phyloP scores from a whole-genome alignment of 2,113 vertebrate species.

The Apeltes quadracus region DNA sequence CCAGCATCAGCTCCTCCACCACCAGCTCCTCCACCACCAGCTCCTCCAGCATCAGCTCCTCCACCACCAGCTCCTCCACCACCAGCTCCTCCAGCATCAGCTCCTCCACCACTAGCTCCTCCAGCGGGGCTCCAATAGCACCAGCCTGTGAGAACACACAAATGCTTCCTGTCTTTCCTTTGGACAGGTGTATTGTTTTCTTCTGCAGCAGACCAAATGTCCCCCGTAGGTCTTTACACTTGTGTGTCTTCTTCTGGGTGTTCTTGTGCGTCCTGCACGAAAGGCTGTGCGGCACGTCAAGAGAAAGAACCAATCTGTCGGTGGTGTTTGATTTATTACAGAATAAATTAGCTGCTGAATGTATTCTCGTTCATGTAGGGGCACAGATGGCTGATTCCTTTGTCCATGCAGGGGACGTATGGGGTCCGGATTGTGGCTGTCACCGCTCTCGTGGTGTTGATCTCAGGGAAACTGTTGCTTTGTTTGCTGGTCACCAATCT shows the following conservation, averaged over 20 bases:
- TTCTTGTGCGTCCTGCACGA: neutral
- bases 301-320: neutral
- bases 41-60: too few species aligned
- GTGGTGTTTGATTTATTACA: neutral
- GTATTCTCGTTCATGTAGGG: neutral
- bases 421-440: too few species aligned
- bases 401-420: too few species aligned
- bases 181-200: neutral
- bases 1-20: too few species aligned
- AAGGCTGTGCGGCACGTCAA: neutral
- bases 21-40: too few species aligned
- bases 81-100: too few species aligned
- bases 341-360: neutral
- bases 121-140: too few species aligned
- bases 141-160: conserved; percentile 23
- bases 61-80: too few species aligned
- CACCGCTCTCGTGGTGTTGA: too few species aligned
- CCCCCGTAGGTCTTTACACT: neutral
- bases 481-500: too few species aligned
- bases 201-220: neutral
- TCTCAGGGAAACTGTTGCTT: too few species aligned
- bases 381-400: neutral
- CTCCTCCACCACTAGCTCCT: too few species aligned
- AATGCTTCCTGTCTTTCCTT: neutral
- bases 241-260: neutral